A percentile compares a stretch with the other conserved stretches of the same genome.
phyloP scores from a whole-genome alignment of 2,797 vertebrate species.

The Tolypeutes matacus region DNA sequence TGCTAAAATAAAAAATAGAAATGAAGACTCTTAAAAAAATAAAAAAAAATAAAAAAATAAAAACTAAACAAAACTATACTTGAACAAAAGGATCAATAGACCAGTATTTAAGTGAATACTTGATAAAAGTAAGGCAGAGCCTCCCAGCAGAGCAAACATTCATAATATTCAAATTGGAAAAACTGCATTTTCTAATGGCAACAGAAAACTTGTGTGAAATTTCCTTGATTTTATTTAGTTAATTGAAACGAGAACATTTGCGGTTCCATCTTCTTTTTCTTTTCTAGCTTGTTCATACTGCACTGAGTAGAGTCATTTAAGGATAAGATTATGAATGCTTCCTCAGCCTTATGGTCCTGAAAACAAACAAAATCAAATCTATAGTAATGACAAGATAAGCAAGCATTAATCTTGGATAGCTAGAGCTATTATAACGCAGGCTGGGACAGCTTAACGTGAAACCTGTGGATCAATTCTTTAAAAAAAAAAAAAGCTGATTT shows the following conservation, averaged over 20 bases:
- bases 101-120: constrained; percentile 87
- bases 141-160: constrained; percentile 83
- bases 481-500: constrained; percentile 79
- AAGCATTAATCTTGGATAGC: constrained; percentile 83
- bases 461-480: constrained; percentile 81
- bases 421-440: constrained; percentile 79
- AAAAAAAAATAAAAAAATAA: too few relatives aligned
- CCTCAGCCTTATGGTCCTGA: constrained; percentile 86
- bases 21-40: neutral
- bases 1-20: constrained; percentile 62
- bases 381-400: constrained; percentile 63
- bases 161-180: constrained; percentile 83
- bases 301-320: constrained; percentile 79
- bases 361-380: constrained; percentile 79
- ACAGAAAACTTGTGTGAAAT: constrained; percentile 77
- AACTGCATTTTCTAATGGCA: constrained; percentile 83
- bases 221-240: constrained; percentile 79
- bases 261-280: constrained; percentile 77
- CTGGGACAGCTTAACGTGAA: neutral
- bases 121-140: constrained; percentile 83
- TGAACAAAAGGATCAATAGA: constrained; percentile 86
- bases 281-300: constrained; percentile 76
- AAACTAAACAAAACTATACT: constrained; percentile 79
- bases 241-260: constrained; percentile 87
- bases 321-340: constrained; percentile 85